Percentiles rank a stretch among this genome's conserved stretches.
phyloP scores from a whole-genome alignment of 2,888 invertebrate genomes.

The Thymelicus lineola region DNA sequence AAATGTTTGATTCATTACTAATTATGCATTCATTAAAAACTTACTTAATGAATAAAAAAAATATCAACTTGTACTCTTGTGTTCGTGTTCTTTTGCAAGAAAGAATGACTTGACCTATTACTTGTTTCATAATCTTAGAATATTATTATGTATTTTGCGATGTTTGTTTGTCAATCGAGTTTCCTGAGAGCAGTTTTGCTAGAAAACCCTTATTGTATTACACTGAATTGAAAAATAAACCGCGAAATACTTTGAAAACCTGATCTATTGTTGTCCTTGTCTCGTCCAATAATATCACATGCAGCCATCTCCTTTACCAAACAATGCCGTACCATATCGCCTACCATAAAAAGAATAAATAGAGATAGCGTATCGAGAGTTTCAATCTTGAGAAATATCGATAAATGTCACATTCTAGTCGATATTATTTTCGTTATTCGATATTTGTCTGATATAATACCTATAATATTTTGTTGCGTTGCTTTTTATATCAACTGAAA shows the following conservation, averaged over 20 bases:
- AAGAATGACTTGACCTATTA: too few species aligned
- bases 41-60: too few species aligned
- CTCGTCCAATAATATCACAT: constrained; percentile 46
- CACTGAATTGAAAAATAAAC: constrained; percentile 65
- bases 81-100: too few species aligned
- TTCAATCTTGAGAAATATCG: constrained; percentile 59
- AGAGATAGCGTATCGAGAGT: constrained; percentile 57
- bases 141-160: too few species aligned
- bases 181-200: constrained; percentile 45
- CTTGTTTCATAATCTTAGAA: too few species aligned
- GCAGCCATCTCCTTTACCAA: constrained; percentile 73
- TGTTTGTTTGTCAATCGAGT: neutral
- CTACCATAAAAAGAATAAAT: constrained; percentile 74
- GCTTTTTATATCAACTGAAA: too few species aligned
- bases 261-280: constrained; percentile 55
- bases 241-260: constrained; percentile 47
- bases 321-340: constrained; percentile 80
- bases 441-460: constrained; percentile 1
- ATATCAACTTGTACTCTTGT: too few species aligned
- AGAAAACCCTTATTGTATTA: constrained; percentile 63
- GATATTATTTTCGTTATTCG: constrained; percentile 39
- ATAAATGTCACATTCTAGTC: constrained; percentile 51
- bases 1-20: too few species aligned
- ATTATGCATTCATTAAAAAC: too few species aligned
- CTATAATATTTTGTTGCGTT: too few species aligned